A percentile compares a stretch with the other conserved stretches of the same genome.
Evolutionary conservation across 1,140 invertebrate species (phyloP).

Genomic region (Pachyrhynchus sulphureomaculatus): DNA sequence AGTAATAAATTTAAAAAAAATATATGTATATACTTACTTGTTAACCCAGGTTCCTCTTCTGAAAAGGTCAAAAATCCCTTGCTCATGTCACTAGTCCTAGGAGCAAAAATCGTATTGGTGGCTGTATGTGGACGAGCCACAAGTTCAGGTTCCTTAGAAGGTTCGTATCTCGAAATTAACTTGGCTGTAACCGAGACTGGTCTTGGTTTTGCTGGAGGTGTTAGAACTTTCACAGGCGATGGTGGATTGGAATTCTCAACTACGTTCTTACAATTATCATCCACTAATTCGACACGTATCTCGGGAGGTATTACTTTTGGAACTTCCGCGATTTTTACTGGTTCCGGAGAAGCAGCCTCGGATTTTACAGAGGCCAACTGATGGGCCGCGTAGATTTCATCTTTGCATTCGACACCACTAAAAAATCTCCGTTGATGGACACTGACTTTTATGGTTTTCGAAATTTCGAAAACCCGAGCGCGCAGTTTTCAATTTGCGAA

Average conservation of each 20-base stretch:
- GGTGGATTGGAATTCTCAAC: slow-evolving; percentile 1
- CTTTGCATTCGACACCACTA: slow-evolving; percentile 84
- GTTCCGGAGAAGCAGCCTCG: slow-evolving; percentile 13
- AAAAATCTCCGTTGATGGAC: slow-evolving; percentile 47
- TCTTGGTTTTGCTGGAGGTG: slow-evolving; percentile 26
- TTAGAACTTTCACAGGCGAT: not conserved
- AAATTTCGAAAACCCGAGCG: not conserved
- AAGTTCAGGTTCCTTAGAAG: slow-evolving; percentile 15
- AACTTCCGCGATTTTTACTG: slow-evolving; percentile 8
- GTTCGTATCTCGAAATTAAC: slow-evolving; percentile 19
- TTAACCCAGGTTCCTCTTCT: slow-evolving; percentile 79
- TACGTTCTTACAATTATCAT: not conserved
- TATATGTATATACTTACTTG: slow-evolving; percentile 66
- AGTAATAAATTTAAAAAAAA: slow-evolving; percentile 18
- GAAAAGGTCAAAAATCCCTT: slow-evolving; percentile 87
- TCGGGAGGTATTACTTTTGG: slow-evolving; percentile 16
- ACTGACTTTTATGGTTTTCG: slow-evolving; percentile 1
- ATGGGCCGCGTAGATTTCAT: slow-evolving; percentile 80
- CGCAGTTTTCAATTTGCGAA: not conserved
- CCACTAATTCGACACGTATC: slow-evolving; percentile 22
- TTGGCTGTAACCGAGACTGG: slow-evolving; percentile 42
- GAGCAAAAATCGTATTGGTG: slow-evolving; percentile 77
- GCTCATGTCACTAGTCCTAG: slow-evolving; percentile 89
- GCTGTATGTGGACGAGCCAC: slow-evolving; percentile 59
- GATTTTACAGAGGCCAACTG: slow-evolving; percentile 57